Evolutionary conservation across 2,888 invertebrate species (phyloP).

Genomic region (Nephrotoma guestfalica): DNA sequence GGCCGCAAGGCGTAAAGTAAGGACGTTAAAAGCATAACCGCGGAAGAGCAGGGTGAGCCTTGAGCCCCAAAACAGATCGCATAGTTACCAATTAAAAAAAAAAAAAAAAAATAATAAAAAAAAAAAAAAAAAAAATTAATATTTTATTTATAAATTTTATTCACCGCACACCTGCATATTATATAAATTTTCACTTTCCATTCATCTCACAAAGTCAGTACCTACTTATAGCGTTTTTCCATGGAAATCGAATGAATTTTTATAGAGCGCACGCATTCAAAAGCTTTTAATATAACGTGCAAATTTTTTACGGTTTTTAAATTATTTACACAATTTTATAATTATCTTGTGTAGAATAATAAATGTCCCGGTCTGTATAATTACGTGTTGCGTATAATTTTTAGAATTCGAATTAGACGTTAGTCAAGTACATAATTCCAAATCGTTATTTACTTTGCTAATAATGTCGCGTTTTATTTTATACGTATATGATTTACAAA

Average conservation of each 20-base stretch:
- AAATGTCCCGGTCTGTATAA: not conserved
- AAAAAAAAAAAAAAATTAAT: too few relatives aligned
- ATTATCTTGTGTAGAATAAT: not conserved
- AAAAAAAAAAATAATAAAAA: too few relatives aligned
- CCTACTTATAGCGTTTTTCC: not conserved
- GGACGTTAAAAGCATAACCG: too few relatives aligned
- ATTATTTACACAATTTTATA: not conserved
- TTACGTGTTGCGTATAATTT: not conserved
- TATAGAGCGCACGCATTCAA: not conserved
- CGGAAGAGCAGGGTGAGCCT: too few relatives aligned
- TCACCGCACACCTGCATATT: not conserved
- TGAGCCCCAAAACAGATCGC: too few relatives aligned
- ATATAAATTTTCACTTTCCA: not conserved
- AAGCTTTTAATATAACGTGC: not conserved
- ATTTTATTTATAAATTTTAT: not conserved
- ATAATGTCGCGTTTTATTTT: not conserved
- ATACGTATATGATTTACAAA: not conserved
- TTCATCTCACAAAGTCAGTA: not conserved
- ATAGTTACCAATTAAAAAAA: too few relatives aligned
- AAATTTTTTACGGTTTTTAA: not conserved
- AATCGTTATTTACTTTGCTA: not conserved
- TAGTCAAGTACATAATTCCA: not conserved
- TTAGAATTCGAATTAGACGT: not conserved
- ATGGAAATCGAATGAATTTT: not conserved
- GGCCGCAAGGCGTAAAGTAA: too few relatives aligned